Conservation (phyloP, 2,113 vertebrate genomes). For the Mionectes macconnelli region DNA sequence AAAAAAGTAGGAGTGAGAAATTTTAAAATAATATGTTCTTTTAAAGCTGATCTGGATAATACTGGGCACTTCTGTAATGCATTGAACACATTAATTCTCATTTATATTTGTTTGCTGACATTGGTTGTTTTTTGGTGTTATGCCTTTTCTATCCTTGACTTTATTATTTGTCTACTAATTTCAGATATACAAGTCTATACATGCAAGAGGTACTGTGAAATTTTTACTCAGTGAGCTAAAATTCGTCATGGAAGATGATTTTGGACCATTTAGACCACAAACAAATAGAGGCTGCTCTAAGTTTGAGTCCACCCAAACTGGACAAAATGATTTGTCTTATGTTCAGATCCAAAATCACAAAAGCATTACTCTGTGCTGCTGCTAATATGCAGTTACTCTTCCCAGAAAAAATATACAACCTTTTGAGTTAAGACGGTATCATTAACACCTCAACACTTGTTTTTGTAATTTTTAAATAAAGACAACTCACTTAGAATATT, state of each 20-base stretch:
- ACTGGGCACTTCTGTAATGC: background rate
- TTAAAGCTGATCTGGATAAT: background rate
- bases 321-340: background rate
- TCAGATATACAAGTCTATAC: background rate
- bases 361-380: background rate
- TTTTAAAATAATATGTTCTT: background rate
- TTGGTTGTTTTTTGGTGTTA: background rate
- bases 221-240: background rate
- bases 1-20: background rate
- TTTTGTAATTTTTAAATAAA: background rate
- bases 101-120: background rate
- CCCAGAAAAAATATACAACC: background rate
- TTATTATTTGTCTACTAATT: background rate
- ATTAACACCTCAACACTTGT: background rate
- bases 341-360: background rate
- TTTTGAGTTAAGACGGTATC: background rate
- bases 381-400: background rate
- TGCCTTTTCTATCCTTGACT: background rate
- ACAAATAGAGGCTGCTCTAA: background rate
- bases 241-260: background rate
- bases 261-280: background rate
- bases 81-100: background rate
- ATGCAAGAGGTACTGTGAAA: background rate
- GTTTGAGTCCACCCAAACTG: background rate
- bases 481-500: background rate